Conservation (phyloP, 2,888 invertebrate genomes). For the Notocelia uddmanniana region DNA sequence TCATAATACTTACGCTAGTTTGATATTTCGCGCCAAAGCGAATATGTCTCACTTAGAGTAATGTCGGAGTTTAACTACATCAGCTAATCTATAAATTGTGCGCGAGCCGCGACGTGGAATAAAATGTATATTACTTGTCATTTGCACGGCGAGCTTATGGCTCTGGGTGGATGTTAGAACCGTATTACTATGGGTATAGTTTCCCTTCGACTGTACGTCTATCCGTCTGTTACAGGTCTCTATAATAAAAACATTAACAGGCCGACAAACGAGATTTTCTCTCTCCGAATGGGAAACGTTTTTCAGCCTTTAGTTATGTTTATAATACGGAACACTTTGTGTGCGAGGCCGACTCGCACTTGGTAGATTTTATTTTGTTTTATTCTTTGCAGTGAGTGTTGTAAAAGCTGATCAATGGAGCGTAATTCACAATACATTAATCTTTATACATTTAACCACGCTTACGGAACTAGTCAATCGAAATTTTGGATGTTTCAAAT, state of each 20-base stretch:
- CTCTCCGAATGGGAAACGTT: too few species aligned
- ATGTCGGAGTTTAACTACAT: conserved; percentile 35
- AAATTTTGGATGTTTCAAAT: conserved; percentile 8
- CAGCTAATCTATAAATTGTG: conserved; percentile 34
- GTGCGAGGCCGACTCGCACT: background rate
- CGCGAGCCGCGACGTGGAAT: conserved; percentile 34
- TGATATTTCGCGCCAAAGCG: conserved; percentile 33
- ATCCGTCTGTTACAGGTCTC: too few species aligned
- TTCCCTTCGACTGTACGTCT: too few species aligned
- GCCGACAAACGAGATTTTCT: too few species aligned
- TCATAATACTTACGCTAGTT: conserved; percentile 28
- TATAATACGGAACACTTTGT: background rate
- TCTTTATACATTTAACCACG: conserved; percentile 1
- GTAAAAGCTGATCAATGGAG: conserved; percentile 4
- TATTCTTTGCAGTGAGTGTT: background rate
- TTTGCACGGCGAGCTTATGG: conserved; percentile 19
- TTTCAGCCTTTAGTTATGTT: background rate
- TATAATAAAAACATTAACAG: too few species aligned
- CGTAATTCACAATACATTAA: conserved; percentile 38
- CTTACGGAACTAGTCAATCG: conserved; percentile 26
- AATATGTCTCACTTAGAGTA: conserved; percentile 31
- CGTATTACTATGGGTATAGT: too few species aligned
- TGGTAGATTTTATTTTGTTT: background rate
- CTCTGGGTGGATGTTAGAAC: background rate
- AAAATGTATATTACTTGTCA: conserved; percentile 42